Evolutionary conservation across 2,888 invertebrate species (phyloP).

Genomic region (Oxytorus armatus): DNA sequence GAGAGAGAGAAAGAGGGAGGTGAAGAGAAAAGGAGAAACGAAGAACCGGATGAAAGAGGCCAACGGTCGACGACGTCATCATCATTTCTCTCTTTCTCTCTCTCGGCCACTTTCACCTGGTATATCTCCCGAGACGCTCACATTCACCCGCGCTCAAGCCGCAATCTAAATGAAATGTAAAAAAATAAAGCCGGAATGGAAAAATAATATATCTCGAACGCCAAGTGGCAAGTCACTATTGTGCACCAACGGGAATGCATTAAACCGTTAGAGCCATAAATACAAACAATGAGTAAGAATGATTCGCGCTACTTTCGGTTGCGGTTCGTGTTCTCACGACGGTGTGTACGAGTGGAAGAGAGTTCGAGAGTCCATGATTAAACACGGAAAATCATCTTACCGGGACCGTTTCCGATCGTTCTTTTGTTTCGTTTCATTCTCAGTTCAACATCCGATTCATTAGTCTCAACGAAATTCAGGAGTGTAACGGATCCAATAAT

Average conservation of each 20-base stretch:
- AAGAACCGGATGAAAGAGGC: constrained; percentile 55
- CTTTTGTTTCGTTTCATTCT: not conserved
- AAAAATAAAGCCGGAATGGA: constrained; percentile 35
- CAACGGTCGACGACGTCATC: constrained; percentile 48
- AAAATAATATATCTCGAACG: not conserved
- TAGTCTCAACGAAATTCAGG: too few relatives aligned
- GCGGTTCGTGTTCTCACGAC: constrained; percentile 20
- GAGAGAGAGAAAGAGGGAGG: constrained; percentile 60
- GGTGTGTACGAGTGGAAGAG: constrained; percentile 10
- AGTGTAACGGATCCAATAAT: too few relatives aligned
- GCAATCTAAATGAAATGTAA: constrained; percentile 50
- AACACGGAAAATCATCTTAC: not conserved
- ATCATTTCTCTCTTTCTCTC: too few relatives aligned
- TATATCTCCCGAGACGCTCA: constrained; percentile 39
- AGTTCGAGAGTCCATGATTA: constrained; percentile 40
- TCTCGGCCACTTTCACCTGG: constrained; percentile 34
- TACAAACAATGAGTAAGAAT: constrained; percentile 9
- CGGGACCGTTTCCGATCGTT: not conserved
- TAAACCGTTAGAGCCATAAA: not conserved
- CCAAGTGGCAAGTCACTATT: constrained; percentile 10
- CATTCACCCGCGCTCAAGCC: constrained; percentile 55
- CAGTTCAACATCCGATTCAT: too few relatives aligned
- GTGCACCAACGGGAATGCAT: constrained; percentile 14
- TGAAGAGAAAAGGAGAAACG: constrained; percentile 44
- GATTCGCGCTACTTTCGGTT: constrained; percentile 28